phyloP scores from a whole-genome alignment of 2,797 vertebrate species.

The Eremophila alpestris region DNA sequence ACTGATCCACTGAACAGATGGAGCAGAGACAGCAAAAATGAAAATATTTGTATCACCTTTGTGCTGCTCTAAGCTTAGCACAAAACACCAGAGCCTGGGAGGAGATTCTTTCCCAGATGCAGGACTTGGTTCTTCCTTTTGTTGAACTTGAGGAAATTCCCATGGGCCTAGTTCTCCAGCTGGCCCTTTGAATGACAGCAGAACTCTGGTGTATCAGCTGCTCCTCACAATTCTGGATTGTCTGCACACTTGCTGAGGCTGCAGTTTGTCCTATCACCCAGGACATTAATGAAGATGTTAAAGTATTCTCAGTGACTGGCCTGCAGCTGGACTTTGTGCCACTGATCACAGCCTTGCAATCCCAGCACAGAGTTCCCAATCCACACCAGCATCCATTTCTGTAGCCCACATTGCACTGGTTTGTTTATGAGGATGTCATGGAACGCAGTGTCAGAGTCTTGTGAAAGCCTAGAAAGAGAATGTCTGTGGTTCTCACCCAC shows the following conservation, averaged over 20 bases:
- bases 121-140: neutral
- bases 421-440: neutral
- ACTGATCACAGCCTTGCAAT: neutral
- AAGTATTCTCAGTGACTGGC: neutral
- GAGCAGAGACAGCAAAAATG: neutral
- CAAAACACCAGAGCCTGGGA: neutral
- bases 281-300: neutral
- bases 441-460: neutral
- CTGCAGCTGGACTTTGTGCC: neutral
- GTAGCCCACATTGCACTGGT: rapidly evolving
- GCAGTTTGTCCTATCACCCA: neutral
- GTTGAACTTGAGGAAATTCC: neutral
- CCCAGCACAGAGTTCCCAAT: neutral
- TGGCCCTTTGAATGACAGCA: neutral
- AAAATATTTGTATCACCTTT: neutral
- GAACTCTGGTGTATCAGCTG: neutral
- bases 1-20: neutral
- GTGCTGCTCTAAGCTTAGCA: neutral
- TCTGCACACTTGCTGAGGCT: neutral
- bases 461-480: rapidly evolving
- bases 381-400: neutral
- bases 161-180: neutral
- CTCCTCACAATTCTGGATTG: neutral
- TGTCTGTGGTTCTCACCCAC: neutral
- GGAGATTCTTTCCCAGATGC: neutral